phyloP scores from a whole-genome alignment of 2,888 invertebrate genomes.

The Prosopocoilus inquinatus region DNA sequence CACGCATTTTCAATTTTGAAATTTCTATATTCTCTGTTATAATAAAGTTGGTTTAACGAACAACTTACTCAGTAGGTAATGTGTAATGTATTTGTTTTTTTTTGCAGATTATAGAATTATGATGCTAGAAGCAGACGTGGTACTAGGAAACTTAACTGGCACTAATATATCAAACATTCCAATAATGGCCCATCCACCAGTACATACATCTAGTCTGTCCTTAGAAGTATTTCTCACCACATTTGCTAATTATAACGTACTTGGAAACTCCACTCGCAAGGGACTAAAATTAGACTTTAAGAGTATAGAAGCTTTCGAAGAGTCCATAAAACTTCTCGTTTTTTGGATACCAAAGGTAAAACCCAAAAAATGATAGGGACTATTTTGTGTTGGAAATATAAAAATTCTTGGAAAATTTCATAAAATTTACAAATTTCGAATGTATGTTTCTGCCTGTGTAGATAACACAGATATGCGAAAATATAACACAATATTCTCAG shows the following conservation, averaged over 20 bases:
- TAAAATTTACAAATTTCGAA: no score
- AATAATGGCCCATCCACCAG: constrained; percentile 86
- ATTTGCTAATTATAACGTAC: constrained; percentile 57
- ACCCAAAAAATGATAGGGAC: no score
- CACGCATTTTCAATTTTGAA: neutral
- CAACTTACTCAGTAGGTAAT: no score
- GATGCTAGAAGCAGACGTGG: constrained; percentile 87
- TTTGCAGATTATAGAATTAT: constrained; percentile 46
- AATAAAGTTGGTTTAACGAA: no score
- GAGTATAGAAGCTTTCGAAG: constrained; percentile 68
- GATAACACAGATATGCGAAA: no score
- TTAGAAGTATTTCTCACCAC: constrained; percentile 50
- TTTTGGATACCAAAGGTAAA: no score
- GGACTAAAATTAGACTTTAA: constrained; percentile 91
- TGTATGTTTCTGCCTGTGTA: no score
- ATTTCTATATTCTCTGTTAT: neutral
- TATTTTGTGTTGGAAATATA: no score
- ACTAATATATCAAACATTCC: constrained; percentile 57
- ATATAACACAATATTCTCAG: no score
- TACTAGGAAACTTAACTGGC: constrained; percentile 59
- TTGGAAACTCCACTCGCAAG: constrained; percentile 56
- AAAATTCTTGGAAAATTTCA: no score
- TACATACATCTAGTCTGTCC: constrained; percentile 68
- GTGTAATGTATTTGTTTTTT: constrained; percentile 14
- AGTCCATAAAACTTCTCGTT: constrained; percentile 41